A percentile compares a stretch with the other conserved stretches of the same genome.
These are phyloP conservation scores for Malacoraja senta DNA, from an alignment of 2,797 vertebrate genomes.

Conservation along the genomic window DNA sequence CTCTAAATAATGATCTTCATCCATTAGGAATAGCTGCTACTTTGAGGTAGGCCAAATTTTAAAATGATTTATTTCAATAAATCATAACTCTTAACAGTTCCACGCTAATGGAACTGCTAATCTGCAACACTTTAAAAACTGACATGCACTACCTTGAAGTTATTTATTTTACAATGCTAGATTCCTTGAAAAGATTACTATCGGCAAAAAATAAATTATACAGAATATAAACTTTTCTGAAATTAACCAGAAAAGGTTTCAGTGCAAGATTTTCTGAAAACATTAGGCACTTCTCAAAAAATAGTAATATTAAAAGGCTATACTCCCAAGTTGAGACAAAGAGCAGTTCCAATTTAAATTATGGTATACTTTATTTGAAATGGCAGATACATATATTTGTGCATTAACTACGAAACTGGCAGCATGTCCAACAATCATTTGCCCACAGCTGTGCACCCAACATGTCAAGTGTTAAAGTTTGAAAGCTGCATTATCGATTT, in stretches of 20 bases:
- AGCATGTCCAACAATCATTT: not conserved
- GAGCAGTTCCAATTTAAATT: not conserved
- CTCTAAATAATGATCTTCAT: not conserved
- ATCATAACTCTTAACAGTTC: not conserved
- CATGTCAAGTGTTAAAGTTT: not conserved
- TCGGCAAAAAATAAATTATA: not conserved
- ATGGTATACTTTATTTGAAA: not conserved
- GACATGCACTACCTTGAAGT: not conserved
- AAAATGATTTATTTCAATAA: slow-evolving; percentile 16
- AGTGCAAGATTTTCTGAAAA: not conserved
- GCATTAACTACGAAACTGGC: not conserved
- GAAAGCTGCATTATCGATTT: not conserved
- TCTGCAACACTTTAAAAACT: not conserved
- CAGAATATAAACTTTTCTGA: not conserved
- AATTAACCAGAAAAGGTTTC: not conserved
- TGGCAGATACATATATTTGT: not conserved
- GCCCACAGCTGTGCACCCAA: not conserved
- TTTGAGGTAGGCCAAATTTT: not conserved
- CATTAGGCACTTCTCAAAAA: not conserved
- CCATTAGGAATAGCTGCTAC: not conserved
- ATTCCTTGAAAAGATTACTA: not conserved
- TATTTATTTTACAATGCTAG: not conserved
- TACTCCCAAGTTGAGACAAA: not conserved
- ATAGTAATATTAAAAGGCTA: not conserved
- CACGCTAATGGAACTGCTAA: not conserved